Conservation (phyloP, 2,113 vertebrate species). For the Alectura lathami region DNA sequence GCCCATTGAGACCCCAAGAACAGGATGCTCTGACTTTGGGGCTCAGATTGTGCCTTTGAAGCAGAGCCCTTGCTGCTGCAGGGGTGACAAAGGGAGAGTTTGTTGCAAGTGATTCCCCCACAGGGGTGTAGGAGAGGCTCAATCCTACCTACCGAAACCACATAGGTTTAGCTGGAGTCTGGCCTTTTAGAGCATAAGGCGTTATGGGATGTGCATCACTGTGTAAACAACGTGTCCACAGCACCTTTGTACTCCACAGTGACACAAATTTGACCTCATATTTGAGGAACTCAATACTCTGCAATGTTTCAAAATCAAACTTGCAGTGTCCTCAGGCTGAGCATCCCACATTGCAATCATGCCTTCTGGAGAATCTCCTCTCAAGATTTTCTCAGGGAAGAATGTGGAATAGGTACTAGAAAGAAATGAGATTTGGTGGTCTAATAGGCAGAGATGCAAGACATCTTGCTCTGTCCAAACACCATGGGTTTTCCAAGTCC, state of each 20-base stretch:
- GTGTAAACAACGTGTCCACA: neutral
- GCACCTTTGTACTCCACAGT: neutral
- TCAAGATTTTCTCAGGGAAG: neutral
- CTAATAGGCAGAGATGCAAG: neutral
- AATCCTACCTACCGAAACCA: neutral
- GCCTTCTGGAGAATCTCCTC: neutral
- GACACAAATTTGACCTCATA: neutral
- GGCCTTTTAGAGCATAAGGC: neutral
- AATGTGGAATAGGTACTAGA: neutral
- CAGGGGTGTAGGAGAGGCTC: neutral
- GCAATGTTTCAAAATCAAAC: neutral
- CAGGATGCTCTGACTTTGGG: neutral
- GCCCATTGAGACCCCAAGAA: neutral
- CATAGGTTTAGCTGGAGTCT: neutral
- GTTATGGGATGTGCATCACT: neutral
- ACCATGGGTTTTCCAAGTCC: neutral
- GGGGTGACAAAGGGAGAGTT: accelerated
- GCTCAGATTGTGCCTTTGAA: neutral
- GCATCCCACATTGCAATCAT: too few relatives aligned
- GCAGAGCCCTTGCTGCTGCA: neutral
- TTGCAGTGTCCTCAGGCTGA: neutral
- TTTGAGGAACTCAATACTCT: neutral
- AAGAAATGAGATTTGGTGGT: neutral
- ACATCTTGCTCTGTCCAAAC: neutral
- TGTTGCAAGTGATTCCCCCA: accelerated